Conservation (phyloP, 2,888 invertebrate genomes). For the Globia sparganii region DNA sequence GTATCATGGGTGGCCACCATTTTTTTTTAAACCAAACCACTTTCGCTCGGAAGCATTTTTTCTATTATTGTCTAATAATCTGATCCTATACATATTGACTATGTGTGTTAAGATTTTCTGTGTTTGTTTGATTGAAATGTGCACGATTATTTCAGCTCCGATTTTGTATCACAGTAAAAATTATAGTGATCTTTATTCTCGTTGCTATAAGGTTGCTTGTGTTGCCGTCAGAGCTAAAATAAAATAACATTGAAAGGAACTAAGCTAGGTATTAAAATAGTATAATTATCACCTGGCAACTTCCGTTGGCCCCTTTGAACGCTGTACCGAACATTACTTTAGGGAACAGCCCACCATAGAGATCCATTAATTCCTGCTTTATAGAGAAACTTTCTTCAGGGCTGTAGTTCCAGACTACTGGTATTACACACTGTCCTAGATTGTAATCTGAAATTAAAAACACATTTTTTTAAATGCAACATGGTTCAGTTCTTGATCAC, state of each 20-base stretch:
- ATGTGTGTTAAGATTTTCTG: background rate
- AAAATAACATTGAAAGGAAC: background rate
- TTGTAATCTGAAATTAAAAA: slow-evolving; percentile 39
- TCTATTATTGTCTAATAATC: background rate
- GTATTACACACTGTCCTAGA: slow-evolving; percentile 82
- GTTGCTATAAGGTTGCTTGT: background rate
- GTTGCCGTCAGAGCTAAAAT: background rate
- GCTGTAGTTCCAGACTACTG: slow-evolving; percentile 93
- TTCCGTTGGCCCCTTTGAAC: slow-evolving; percentile 96
- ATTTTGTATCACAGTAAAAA: background rate
- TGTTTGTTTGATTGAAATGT: too few relatives aligned
- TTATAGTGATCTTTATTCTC: background rate
- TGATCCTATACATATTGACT: background rate
- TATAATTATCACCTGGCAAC: slow-evolving; percentile 89
- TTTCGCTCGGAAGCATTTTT: too few relatives aligned
- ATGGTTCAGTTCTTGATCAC: too few relatives aligned
- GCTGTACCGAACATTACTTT: slow-evolving; percentile 95
- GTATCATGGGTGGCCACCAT: too few relatives aligned
- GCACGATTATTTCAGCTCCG: too few relatives aligned
- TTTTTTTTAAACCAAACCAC: too few relatives aligned
- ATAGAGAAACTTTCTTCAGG: slow-evolving; percentile 89
- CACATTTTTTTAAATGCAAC: background rate
- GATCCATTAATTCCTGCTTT: slow-evolving; percentile 90
- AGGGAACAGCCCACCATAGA: slow-evolving; percentile 92
- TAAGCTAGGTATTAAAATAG: background rate